Percentiles rank a stretch among this genome's conserved stretches.
phyloP scores from a whole-genome alignment of 2,888 invertebrate species.

The Willowsia nigromaculata region DNA sequence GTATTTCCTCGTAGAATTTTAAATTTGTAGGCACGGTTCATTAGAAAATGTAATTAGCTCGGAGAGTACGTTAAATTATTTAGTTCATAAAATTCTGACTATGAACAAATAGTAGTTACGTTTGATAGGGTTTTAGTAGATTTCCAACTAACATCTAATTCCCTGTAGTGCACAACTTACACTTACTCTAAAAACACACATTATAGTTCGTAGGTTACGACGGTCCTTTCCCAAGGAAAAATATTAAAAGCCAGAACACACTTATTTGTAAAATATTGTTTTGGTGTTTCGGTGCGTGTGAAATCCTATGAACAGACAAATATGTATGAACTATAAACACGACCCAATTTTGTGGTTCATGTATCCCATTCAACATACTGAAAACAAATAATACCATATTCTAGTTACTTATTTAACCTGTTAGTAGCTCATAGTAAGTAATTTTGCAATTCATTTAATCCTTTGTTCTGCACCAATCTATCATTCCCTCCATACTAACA shows the following conservation, averaged over 20 bases:
- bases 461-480: not conserved
- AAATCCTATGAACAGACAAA: not conserved
- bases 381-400: not conserved
- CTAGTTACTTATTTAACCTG: not conserved
- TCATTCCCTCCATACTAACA: not conserved
- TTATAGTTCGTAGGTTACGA: not conserved
- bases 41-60: not conserved
- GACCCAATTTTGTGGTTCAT: not conserved
- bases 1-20: not conserved
- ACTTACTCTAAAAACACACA: not conserved
- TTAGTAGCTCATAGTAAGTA: not conserved
- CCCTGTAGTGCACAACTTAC: not conserved
- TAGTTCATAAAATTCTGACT: not conserved
- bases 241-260: constrained; percentile 25
- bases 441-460: not conserved
- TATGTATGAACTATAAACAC: not conserved
- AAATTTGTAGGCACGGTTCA: not conserved
- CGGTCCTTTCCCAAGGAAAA: not conserved
- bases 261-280: constrained; percentile 18
- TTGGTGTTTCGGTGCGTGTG: too few relatives aligned
- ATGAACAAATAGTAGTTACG: not conserved
- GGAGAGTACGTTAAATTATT: not conserved
- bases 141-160: not conserved
- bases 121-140: too few relatives aligned
- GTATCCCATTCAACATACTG: not conserved